phyloP scores from a whole-genome alignment of 2,797 vertebrate species.

The Falco naumanni region DNA sequence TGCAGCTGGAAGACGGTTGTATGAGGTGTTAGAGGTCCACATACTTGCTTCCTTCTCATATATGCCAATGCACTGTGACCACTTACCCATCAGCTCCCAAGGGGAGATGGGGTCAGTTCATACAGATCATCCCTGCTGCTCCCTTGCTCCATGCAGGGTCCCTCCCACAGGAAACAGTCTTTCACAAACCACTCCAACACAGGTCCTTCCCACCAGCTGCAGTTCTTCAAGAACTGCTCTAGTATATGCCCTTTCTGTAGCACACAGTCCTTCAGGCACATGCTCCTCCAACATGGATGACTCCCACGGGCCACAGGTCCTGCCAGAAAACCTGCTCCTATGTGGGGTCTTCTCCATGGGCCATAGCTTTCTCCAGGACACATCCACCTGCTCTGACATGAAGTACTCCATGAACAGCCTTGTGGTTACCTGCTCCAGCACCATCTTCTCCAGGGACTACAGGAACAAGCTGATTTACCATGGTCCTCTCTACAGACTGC shows the following conservation, averaged over 20 bases:
- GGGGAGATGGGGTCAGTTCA: not conserved
- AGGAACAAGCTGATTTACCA: not conserved
- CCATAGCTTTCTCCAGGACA: not conserved
- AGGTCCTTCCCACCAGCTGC: not conserved
- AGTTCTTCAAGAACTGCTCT: not conserved
- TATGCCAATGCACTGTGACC: not conserved
- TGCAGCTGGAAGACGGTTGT: not conserved
- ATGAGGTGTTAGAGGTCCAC: accelerated
- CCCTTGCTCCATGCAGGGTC: not conserved
- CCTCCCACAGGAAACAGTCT: not conserved
- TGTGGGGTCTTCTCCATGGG: not conserved
- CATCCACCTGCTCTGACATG: not conserved
- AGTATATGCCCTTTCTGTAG: not conserved
- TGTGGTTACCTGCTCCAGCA: not conserved
- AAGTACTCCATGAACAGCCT: not conserved
- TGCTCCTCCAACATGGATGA: not conserved
- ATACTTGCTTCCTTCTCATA: not conserved
- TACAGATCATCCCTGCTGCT: not conserved
- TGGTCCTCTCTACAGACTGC: not conserved
- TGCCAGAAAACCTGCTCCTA: not conserved
- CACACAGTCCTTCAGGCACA: not conserved
- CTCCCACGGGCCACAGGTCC: not conserved
- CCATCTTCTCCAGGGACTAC: not conserved
- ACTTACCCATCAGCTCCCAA: not conserved
- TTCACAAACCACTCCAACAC: accelerated